These are phyloP conservation scores for Forbesichthys agassizii DNA, from an alignment of 2,113 vertebrate genomes.

Conservation along the genomic window DNA sequence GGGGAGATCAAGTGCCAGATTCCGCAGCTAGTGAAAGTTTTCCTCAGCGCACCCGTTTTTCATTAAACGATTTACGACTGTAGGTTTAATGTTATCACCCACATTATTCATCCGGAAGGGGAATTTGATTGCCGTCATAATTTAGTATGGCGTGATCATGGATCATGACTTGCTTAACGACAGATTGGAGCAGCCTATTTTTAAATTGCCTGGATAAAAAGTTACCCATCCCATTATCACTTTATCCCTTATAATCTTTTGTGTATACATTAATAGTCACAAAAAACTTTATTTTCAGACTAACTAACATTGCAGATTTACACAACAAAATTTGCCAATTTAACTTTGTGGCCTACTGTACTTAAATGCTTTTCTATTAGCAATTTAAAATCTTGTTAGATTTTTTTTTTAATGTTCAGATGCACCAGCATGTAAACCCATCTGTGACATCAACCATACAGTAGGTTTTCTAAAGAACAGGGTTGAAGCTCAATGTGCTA, in stretches of 20 bases:
- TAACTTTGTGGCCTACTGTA: no score
- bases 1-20: no score
- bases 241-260: neutral
- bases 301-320: no score
- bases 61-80: constrained; percentile 60
- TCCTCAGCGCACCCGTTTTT: constrained; percentile 35
- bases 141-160: constrained; percentile 60
- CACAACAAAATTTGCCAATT: no score
- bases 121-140: constrained; percentile 63
- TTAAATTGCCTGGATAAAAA: constrained; percentile 23
- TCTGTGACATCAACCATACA: no score
- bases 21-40: constrained; percentile 18
- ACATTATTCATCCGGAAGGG: constrained; percentile 53
- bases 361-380: no score
- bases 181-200: constrained; percentile 15
- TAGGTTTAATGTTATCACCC: constrained; percentile 64
- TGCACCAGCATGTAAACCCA: no score
- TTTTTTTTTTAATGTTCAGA: no score
- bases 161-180: constrained; percentile 51
- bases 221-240: neutral
- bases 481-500: no score
- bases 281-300: no score
- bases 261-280: neutral
- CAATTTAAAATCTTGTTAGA: no score
- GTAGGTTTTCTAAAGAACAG: no score